Conservation (phyloP, 1,140 invertebrate genomes). For the Magallana angulata region DNA sequence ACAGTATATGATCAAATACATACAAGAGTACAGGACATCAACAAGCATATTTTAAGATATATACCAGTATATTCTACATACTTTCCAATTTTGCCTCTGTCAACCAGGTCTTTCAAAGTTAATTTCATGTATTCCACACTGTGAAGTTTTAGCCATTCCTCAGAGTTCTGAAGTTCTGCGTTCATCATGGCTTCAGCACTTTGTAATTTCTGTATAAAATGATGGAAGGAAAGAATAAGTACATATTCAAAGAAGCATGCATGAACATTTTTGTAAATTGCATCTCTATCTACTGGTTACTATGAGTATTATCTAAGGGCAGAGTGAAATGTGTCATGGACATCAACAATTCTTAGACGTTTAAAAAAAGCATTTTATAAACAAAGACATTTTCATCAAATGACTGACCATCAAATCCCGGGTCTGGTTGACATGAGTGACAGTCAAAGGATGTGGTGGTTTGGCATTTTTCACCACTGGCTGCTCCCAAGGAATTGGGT, state of each 20-base stretch:
- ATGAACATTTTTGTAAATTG: no score
- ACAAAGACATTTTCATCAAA: no score
- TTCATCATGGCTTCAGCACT: conserved; percentile 64
- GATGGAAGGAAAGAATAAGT: background rate
- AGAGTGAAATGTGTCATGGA: no score
- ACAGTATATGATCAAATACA: background rate
- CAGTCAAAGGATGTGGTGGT: conserved; percentile 74
- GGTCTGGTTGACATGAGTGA: conserved; percentile 79
- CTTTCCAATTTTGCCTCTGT: conserved; percentile 77
- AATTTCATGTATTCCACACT: conserved; percentile 75
- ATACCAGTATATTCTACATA: conserved; percentile 51
- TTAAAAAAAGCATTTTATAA: no score
- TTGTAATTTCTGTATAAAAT: conserved; percentile 60
- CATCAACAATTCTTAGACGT: no score
- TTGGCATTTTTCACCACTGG: conserved; percentile 67
- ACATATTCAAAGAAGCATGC: no score
- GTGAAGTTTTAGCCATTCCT: conserved; percentile 78
- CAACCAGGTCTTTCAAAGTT: conserved; percentile 77
- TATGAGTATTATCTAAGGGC: no score
- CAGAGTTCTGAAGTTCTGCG: conserved; percentile 74
- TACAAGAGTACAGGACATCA: background rate
- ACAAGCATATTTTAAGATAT: background rate
- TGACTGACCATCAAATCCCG: conserved; percentile 71
- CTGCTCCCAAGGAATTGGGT: conserved; percentile 66
- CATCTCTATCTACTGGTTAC: no score